Base-by-base conservation (phyloP, 2,888 invertebrate genomes). In the Terebella lapidaria region DNA sequence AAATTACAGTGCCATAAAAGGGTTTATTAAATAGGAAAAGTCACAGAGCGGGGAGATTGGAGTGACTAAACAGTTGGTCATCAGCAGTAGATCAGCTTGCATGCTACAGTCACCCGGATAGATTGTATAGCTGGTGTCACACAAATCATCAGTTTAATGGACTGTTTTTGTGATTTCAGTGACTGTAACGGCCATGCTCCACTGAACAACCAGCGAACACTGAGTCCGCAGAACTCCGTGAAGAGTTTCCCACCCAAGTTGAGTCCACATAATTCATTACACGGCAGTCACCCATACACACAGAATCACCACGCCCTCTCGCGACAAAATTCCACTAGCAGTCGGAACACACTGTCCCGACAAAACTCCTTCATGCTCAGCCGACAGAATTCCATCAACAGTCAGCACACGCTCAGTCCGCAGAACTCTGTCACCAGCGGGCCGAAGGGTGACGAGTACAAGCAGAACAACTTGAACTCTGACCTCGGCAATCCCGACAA, bases 181-280 rank as follows among this genome's bases (percentile, higher is more conserved):
- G 88, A 87, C 72, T 92, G 77, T 83, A 92, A 71, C 85, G 81
- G 81, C 18, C 77, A 74, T 56, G 70, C 76, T 15, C 77, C 77
- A 5, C 68, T 79, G 20, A 80, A 81, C 69, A 80, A 81, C 67
- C 66, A 66, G 58, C 56, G 79, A 61, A 76, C 79, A 42, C 78
- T 88, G 62, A 89, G 88, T 76, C 88, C 89, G 25, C 89, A 89
- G 75, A 88, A 88, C 80, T 88, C 89, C 20, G 84, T 88, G 67
- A 84, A 84, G 72, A 84, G 85, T 26, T 79, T 79, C 60, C 72
- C 71, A 51, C 70, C 71, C 4, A 70, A 56, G 15, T 29, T 64
- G 5, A 61, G 59, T 71, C 15, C 71, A 67, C 27, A 71, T 51
- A 66, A 64, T 51, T 76, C 76, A 49, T 22, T 49, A 5, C 26